phyloP scores from a whole-genome alignment of 2,113 vertebrate species.

The Willisornis vidua region DNA sequence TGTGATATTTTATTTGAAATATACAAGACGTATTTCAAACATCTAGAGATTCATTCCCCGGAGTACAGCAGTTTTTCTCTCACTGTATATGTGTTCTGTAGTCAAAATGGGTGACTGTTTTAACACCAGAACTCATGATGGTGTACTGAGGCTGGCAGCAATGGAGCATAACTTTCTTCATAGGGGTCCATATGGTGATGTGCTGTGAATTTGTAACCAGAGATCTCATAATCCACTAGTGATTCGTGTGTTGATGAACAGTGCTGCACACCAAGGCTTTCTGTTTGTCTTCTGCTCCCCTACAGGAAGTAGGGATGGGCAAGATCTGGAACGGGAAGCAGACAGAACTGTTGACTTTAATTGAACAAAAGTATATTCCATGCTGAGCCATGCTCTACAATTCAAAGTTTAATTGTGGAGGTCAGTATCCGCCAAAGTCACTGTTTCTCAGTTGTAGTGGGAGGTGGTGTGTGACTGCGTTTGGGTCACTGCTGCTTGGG shows the following conservation, averaged over 20 bases:
- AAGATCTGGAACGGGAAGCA: not conserved
- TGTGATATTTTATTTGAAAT: not conserved
- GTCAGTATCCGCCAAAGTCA: not conserved
- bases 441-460: not conserved
- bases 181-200: not conserved
- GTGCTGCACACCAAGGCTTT: not conserved
- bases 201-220: not conserved
- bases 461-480: not conserved
- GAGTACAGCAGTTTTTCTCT: not conserved
- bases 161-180: not conserved
- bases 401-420: not conserved
- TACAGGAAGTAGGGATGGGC: accelerated
- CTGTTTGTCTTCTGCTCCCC: not conserved
- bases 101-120: not conserved
- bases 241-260: not conserved
- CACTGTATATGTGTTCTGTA: accelerated
- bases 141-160: not conserved
- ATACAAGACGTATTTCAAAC: not conserved
- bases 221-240: not conserved
- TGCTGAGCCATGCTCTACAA: not conserved
- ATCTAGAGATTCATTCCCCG: not conserved
- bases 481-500: not conserved
- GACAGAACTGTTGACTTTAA: not conserved
- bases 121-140: not conserved
- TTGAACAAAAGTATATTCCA: not conserved